Base-by-base conservation (phyloP, 2,797 vertebrate genomes). In the Urocyon cinereoargenteus region DNA sequence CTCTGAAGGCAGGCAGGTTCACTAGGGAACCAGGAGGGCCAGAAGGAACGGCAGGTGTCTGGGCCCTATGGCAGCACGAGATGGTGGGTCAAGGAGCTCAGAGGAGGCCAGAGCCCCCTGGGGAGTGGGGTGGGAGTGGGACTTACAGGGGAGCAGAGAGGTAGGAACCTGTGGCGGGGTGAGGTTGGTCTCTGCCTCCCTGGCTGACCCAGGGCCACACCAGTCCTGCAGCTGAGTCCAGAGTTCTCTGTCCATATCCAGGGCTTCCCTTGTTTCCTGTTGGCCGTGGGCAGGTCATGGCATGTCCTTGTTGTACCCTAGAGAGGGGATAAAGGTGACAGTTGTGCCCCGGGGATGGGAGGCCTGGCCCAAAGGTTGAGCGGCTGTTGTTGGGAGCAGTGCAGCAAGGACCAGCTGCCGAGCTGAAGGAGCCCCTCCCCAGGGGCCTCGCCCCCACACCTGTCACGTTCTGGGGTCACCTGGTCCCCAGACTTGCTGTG, bases 161-260 rank as follows among this genome's bases (percentile, higher is more conserved):
- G 40, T 31, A 36, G 79, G 81, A 12, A 9, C n/a, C 19, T 34
- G 24, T 11, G n/a, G 64, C 19, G 14, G 53, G 26, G 31, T 26
- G 4, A 2, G 36, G 55, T 5, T 6, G 14, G n/a, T 21, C 73
- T 24, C 26, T 24, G 36, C 51, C 31, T 40, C 36, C 64, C 26
- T 1, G 14, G 8, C 31, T 22, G 68, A 45, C 51, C 40, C 5
- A 1, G 26, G 28, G 57, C 82, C 59, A 9, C 6, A 2, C 64
- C 19, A 0, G 13, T n/a, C 61, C 14, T 2, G 51, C 59, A 11
- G 1, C 66, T 0, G 0, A n/a, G 40, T 14, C 36, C 11, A 45
- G 40, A 45, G 40, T 4, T 26, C 51, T 11, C 51, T 24, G n/a
- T 31, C 81, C 59, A 19, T 49, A 77, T 8, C 2, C 40, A 5